These are phyloP conservation scores for Scatophagus argus DNA, from an alignment of 2,113 vertebrate genomes.

Conservation along the genomic window DNA sequence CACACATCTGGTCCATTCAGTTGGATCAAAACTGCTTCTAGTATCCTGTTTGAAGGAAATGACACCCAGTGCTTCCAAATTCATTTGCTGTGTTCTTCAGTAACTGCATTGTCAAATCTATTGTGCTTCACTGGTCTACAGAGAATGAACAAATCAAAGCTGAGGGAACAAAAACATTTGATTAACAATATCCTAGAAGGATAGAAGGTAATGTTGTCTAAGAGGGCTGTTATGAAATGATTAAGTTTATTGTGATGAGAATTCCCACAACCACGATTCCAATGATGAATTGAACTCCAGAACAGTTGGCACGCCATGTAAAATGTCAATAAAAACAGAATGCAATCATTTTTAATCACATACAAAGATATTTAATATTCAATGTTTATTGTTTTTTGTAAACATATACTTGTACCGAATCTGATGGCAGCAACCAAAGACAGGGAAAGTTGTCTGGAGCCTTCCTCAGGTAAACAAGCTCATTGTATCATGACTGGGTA, in stretches of 20 bases:
- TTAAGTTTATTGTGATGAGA: neutral
- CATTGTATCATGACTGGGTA: too few relatives aligned
- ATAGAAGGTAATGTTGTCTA: neutral
- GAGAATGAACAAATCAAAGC: neutral
- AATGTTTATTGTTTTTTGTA: too few relatives aligned
- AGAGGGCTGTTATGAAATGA: neutral
- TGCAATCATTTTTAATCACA: too few relatives aligned
- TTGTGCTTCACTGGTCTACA: neutral
- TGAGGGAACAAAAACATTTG: neutral
- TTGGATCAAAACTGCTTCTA: neutral
- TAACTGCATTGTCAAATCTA: neutral
- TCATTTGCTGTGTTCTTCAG: neutral
- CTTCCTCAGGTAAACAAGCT: too few relatives aligned
- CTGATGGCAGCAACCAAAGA: too few relatives aligned
- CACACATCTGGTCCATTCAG: neutral
- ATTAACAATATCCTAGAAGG: neutral
- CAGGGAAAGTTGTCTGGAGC: too few relatives aligned
- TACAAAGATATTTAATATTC: too few relatives aligned
- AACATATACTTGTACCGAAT: too few relatives aligned
- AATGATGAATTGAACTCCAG: too few relatives aligned
- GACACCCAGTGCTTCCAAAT: neutral
- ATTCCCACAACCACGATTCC: neutral
- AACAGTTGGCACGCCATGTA: too few relatives aligned
- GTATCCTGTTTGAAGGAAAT: neutral
- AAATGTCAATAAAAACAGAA: too few relatives aligned